Base-by-base conservation (phyloP, 2,797 vertebrate genomes). In the Delichon dasypus region DNA sequence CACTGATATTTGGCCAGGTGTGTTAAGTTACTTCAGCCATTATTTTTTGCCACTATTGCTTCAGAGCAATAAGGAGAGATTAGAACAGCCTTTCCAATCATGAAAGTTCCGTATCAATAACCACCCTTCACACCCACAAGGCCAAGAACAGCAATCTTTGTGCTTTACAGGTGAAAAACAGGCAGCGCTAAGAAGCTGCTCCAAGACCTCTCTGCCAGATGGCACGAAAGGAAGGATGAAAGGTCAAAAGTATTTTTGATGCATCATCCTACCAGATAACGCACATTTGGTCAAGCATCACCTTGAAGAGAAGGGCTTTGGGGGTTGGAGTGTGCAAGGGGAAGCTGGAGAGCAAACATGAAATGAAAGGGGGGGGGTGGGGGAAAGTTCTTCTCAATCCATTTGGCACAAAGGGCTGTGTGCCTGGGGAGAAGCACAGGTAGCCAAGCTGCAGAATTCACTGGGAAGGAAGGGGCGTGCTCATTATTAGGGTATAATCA, bases 281-380 rank as follows among this genome's bases (percentile, higher is more conserved):
- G 14, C 21, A 26, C 0, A 1, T 45, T 79, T 53, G 60, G 76
- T 44, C 30, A 53, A 68, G 38, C 23, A 32, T 7, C 5, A 0
- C 5, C 3, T 42, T 0, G 1, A 80, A 34, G 27, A 34, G 42
- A 61, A 58, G 42, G 42, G 32, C 16, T 22, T 1, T 19, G 32
- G 20, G 53, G 29, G 17, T 4, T 71, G 71, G n/a, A 17, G 44
- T 2, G 2, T 20, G 26, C 29, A 23, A 71, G 36, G 40, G 44
- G 11, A 47, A 87, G 36, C 11, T 34, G 42, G 7, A 57, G 23
- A 27, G 26, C 16, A 54, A 66, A 81, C 48, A 10, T 10, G 27
- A 60, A 55, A 27, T 3, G 6, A 42, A 34, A 20, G 11, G 8
- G 2, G 8, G 2, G 2, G 13, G 11, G 6, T 29, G 45, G 26